Percentiles rank a stretch among this genome's conserved stretches.
Conservation (phyloP, 2,888 invertebrate genomes). For the Macrophya alboannulata region DNA sequence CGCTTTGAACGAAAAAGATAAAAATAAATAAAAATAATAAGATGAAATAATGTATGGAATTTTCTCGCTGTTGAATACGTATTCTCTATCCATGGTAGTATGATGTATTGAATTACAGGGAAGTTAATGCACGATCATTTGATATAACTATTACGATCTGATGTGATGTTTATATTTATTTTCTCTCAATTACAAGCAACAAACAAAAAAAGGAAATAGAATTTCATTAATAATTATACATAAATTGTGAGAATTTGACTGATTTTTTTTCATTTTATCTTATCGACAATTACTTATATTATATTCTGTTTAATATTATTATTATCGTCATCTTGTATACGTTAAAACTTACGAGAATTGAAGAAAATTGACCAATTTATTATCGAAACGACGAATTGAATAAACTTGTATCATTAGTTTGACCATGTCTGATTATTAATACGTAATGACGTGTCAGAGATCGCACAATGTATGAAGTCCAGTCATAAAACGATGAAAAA, state of each 20-base stretch:
- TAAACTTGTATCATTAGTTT: background rate
- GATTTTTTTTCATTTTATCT: background rate
- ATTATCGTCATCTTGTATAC: background rate
- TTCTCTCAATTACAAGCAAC: background rate
- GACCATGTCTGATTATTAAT: background rate
- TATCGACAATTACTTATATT: background rate
- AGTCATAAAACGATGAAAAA: background rate
- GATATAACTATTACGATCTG: background rate
- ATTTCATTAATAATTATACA: background rate
- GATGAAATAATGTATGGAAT: background rate
- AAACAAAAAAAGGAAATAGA: background rate
- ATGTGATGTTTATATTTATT: background rate
- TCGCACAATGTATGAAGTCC: background rate
- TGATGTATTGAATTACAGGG: constrained; percentile 11
- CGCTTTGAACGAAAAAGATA: background rate
- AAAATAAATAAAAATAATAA: background rate
- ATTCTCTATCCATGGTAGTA: background rate
- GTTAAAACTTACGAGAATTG: background rate
- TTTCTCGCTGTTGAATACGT: background rate
- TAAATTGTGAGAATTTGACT: constrained; percentile 30
- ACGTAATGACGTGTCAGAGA: background rate
- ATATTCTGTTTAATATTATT: background rate
- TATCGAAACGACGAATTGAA: background rate
- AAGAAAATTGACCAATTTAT: background rate
- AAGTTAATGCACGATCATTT: constrained; percentile 11